Conservation (phyloP, 2,113 vertebrate species). For the Neotoma lepida region DNA sequence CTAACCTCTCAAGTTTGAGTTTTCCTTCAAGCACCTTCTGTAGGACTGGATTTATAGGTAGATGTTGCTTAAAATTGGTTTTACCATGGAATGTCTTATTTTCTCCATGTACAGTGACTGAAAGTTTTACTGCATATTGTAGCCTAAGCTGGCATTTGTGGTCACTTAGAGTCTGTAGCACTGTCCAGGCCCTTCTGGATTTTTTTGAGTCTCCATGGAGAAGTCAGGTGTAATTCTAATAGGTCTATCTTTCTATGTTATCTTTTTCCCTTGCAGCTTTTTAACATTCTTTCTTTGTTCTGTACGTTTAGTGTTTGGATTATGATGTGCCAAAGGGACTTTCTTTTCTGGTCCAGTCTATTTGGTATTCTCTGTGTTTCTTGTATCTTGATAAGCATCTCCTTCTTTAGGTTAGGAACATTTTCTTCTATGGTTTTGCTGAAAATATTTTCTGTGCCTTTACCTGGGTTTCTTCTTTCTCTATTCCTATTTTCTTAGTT, state of each 20-base stretch:
- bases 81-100: not conserved
- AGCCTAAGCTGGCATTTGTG: not conserved
- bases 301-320: not conserved
- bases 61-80: not conserved
- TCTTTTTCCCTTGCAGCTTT: not conserved
- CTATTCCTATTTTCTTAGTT: not conserved
- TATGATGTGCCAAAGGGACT: not conserved
- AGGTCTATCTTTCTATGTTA: not conserved
- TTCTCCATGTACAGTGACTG: not conserved
- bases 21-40: not conserved
- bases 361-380: not conserved
- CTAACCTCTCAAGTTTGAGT: not conserved
- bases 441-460: not conserved
- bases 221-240: not conserved
- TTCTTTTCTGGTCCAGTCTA: not conserved
- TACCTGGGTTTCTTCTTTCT: not conserved
- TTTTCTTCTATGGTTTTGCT: not conserved
- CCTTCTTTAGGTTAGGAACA: not conserved
- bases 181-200: not conserved
- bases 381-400: not conserved
- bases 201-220: not conserved
- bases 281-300: not conserved
- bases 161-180: not conserved
- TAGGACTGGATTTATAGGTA: not conserved
- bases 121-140: not conserved